A percentile compares a stretch with the other conserved stretches of the same genome.
Evolutionary conservation across 2,113 vertebrate species (phyloP).

Genomic region (Solea senegalensis): DNA sequence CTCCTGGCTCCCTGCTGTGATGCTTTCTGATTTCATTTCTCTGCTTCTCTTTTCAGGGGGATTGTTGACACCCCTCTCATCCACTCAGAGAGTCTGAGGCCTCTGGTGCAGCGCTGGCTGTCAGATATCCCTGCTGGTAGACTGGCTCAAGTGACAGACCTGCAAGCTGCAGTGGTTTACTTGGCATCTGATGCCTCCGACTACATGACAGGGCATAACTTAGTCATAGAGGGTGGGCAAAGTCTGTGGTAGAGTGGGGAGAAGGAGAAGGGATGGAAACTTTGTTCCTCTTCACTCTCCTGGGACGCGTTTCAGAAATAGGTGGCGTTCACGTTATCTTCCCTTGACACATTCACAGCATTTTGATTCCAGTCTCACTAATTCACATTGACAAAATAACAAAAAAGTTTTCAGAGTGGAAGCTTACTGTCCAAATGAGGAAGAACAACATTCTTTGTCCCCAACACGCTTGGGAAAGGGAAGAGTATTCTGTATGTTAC

Average conservation of each 20-base stretch:
- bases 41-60: slow-evolving; percentile 78
- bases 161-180: slow-evolving; percentile 86
- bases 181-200: slow-evolving; percentile 87
- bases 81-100: slow-evolving; percentile 83
- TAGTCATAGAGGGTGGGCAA: slow-evolving; percentile 90
- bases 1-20: slow-evolving; percentile 73
- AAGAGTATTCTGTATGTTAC: too few species aligned
- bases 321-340: slow-evolving; percentile 25
- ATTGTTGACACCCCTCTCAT: slow-evolving; percentile 89
- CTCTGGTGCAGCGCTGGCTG: slow-evolving; percentile 86
- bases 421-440: too few species aligned
- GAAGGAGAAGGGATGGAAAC: slow-evolving; percentile 61
- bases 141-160: slow-evolving; percentile 87
- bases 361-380: too few species aligned
- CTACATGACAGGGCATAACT: slow-evolving; percentile 92
- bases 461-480: too few species aligned
- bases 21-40: slow-evolving; percentile 72
- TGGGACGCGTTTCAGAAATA: slow-evolving; percentile 32
- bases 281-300: slow-evolving; percentile 43
- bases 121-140: slow-evolving; percentile 85
- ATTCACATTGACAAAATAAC: too few species aligned
- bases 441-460: too few species aligned
- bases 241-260: slow-evolving; percentile 82
- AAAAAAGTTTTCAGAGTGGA: too few species aligned
- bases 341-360: too few species aligned